Conservation (phyloP, 2,888 invertebrate species). For the Deroplatys truncata region DNA sequence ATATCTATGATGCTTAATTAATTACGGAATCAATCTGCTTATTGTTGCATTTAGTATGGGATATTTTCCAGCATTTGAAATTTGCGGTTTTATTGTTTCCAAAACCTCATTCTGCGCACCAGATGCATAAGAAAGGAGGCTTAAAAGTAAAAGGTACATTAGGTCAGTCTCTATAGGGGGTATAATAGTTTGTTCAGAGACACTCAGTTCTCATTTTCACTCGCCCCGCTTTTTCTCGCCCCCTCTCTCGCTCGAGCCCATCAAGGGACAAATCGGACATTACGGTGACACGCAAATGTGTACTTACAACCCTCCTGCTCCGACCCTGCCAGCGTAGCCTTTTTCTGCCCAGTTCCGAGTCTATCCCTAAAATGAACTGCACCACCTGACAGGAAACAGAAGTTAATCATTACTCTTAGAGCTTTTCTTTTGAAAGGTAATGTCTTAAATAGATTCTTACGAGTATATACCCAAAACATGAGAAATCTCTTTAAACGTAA, state of each 20-base stretch:
- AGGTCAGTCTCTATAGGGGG: background rate
- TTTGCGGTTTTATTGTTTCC: too few species aligned
- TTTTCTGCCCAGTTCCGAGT: background rate
- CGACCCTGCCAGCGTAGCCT: background rate
- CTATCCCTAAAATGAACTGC: background rate
- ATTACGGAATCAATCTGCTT: too few species aligned
- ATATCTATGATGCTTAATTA: too few species aligned
- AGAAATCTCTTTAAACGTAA: too few species aligned
- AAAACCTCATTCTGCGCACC: too few species aligned
- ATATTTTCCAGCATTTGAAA: too few species aligned
- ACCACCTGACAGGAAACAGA: background rate
- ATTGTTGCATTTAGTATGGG: too few species aligned
- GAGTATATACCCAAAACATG: too few species aligned
- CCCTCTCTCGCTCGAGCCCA: constrained; percentile 18
- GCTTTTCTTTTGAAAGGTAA: too few species aligned
- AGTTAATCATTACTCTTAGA: too few species aligned
- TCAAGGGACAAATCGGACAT: constrained; percentile 27
- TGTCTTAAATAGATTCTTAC: too few species aligned
- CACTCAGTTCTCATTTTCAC: background rate
- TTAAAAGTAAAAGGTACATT: background rate
- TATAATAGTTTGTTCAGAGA: background rate
- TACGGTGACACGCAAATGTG: constrained; percentile 23
- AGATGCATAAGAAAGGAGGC: background rate
- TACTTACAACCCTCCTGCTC: constrained; percentile 19
- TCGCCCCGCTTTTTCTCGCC: background rate